Base-by-base conservation (phyloP, 2,888 invertebrate genomes). In the Agonopterix heracliana region DNA sequence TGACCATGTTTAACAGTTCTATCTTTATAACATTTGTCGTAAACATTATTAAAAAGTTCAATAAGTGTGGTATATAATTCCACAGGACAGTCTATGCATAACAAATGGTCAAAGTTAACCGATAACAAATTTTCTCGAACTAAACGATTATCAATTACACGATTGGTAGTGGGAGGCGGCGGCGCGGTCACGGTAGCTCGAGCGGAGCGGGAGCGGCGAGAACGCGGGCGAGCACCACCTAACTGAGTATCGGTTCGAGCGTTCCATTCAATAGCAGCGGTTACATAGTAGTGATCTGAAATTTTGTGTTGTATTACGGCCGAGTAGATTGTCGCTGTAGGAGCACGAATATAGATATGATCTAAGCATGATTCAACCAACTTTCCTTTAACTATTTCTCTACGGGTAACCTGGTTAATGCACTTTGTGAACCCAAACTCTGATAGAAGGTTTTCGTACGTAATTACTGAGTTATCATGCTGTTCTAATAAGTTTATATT, bases 231-330 rank as follows among this genome's bases (percentile, higher is more conserved):
- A 8, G 35, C 7, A 9, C 35, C 9, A 35, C 35, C 35, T 4
- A 5, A 9, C 35, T 35, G 35, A 5, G 35, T 4, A 5, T 9
- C 7, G 35, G 7, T 8, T 35, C 35, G 35, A 5, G 35, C 35
- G 26, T 45, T 14, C 52, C 52, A 48, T 9, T 42, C 9, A 35
- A 52, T 34, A 3, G 46, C 46, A 9, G 42, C 52, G 9, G 42
- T 41, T 0, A 48, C 41, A 14, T 9, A 44, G 34, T 44, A 51
- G 13, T 50, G 48, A 34, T 51, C 48, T 11, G 51, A 48, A 34
- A 51, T 38, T 48, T 51, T 51, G 34, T 51, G 51, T 12, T 46
- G 34, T 35, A 51, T 51, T 26, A 47, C 47, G 14, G 48, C 46
- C 3, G 52, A 52, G 9, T 46, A 11, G 13, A 49, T 49, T 14